Percentiles rank a stretch among this genome's conserved stretches.
Conservation (phyloP, 2,888 invertebrate genomes). For the Neoaliturus tenellus region DNA sequence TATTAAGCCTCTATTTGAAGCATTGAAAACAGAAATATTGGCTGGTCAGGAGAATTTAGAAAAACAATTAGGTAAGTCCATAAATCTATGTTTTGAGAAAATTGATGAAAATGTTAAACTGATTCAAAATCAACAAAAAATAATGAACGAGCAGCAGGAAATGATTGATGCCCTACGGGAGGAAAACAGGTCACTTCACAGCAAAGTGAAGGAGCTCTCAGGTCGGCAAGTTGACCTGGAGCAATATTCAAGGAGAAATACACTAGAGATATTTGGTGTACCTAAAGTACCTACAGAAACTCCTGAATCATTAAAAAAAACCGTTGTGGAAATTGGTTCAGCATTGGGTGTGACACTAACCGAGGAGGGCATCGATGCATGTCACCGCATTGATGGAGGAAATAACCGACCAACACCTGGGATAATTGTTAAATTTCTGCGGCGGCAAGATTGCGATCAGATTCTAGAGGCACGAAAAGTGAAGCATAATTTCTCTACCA, state of each 20-base stretch:
- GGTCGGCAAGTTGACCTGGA: conserved; percentile 12
- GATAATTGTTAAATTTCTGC: conserved; percentile 31
- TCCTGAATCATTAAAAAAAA: neutral
- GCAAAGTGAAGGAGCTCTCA: neutral
- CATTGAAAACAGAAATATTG: conserved; percentile 35
- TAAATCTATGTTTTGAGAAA: neutral
- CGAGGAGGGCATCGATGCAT: conserved; percentile 27
- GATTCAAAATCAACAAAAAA: conserved; percentile 18
- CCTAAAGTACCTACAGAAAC: neutral
- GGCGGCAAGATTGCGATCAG: conserved; percentile 18
- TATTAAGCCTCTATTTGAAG: neutral
- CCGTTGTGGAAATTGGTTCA: conserved; percentile 7
- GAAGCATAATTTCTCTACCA: conserved; percentile 23
- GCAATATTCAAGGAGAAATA: conserved; percentile 30
- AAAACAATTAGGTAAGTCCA: conserved; percentile 9
- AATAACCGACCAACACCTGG: conserved; percentile 29
- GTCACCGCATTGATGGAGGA: conserved; percentile 35
- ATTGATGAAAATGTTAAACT: conserved; percentile 16
- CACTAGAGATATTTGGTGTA: conserved; percentile 36
- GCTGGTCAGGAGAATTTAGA: conserved; percentile 5
- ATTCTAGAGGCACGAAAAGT: neutral
- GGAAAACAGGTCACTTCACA: neutral
- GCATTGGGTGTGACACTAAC: conserved; percentile 1
- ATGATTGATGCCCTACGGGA: neutral
- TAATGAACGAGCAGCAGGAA: conserved; percentile 28